Conservation (phyloP, 2,888 invertebrate genomes). For the Boloria selene region DNA sequence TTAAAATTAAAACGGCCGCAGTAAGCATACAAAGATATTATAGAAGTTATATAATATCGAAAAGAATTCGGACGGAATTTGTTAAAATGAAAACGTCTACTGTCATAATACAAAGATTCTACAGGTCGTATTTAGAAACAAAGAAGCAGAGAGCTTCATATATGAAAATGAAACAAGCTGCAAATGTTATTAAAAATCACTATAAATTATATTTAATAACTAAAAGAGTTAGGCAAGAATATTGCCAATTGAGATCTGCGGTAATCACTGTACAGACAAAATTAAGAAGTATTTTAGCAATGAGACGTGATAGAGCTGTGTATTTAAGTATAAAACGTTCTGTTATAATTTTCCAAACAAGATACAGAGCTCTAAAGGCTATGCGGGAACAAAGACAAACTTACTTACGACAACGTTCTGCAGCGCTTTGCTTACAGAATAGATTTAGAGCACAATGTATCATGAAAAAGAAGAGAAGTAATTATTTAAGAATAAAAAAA, state of each 20-base stretch:
- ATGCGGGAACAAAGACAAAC: constrained; percentile 56
- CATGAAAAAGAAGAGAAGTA: constrained; percentile 58
- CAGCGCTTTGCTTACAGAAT: constrained; percentile 52
- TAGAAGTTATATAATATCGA: constrained; percentile 59
- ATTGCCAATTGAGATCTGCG: constrained; percentile 60
- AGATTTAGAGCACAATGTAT: constrained; percentile 62
- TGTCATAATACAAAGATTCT: constrained; percentile 53
- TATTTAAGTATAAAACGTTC: constrained; percentile 58
- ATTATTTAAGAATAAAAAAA: constrained; percentile 59
- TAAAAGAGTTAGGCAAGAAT: constrained; percentile 56
- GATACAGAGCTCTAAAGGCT: constrained; percentile 59
- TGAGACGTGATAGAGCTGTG: constrained; percentile 57
- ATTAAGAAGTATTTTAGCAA: constrained; percentile 59
- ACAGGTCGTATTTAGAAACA: constrained; percentile 54
- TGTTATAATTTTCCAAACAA: constrained; percentile 58
- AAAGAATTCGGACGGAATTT: constrained; percentile 53
- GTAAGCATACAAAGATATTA: constrained; percentile 63
- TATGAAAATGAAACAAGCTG: constrained; percentile 48
- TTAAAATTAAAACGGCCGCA: constrained; percentile 59
- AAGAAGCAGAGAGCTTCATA: constrained; percentile 49
- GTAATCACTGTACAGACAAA: constrained; percentile 65
- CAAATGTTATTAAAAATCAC: constrained; percentile 51
- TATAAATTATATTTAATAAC: constrained; percentile 54
- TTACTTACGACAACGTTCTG: constrained; percentile 50
- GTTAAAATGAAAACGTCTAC: constrained; percentile 52